phyloP scores from a whole-genome alignment of 2,888 invertebrate species.

The Drosophila subsilvestris region DNA sequence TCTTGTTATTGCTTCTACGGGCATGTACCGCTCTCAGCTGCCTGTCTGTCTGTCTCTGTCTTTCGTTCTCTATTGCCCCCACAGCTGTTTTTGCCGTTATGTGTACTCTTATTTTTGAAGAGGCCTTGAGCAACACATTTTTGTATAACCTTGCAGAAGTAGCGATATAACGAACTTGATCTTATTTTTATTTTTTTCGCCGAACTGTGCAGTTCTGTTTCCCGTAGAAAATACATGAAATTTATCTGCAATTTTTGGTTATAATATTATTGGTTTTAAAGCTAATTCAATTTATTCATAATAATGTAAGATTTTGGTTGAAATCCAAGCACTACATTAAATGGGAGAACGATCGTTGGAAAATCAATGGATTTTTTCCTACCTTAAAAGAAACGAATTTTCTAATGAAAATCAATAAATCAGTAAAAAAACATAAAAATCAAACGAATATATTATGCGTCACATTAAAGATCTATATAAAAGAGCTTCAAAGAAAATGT shows the following conservation, averaged over 20 bases:
- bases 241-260: no score
- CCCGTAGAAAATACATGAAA: no score
- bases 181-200: neutral
- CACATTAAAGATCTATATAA: neutral
- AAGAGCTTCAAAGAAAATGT: neutral
- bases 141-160: conserved; percentile 4
- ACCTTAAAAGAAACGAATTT: no score
- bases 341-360: no score
- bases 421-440: no score
- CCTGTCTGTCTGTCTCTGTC: neutral
- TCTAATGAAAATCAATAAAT: no score
- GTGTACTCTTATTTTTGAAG: neutral
- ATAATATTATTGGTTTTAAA: no score
- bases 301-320: no score
- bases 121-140: neutral
- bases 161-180: neutral
- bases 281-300: no score
- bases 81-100: conserved; percentile 1
- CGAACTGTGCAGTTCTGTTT: neutral
- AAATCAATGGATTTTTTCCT: no score
- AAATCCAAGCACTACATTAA: no score
- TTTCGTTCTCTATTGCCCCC: neutral
- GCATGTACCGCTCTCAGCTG: neutral
- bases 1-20: conserved; percentile 9
- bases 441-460: no score